These are phyloP conservation scores for Bathynomus jamesi DNA, from an alignment of 1,140 invertebrate species.

Conservation along the genomic window DNA sequence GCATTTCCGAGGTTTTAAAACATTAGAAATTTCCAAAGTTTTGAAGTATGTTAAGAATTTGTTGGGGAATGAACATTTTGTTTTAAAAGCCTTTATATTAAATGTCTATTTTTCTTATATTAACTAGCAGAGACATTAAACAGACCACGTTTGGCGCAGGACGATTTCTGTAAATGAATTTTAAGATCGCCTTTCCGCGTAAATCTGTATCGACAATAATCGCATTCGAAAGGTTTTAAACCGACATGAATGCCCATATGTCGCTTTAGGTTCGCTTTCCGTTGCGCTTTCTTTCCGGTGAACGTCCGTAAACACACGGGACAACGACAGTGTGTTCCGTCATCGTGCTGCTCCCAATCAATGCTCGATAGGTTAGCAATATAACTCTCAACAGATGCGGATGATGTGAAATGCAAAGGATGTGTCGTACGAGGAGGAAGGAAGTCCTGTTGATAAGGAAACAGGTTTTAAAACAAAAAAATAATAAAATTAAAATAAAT, in stretches of 20 bases:
- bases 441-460: background rate
- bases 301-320: constrained; percentile 31
- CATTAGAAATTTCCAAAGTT: too few relatives aligned
- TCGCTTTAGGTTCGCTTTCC: constrained; percentile 37
- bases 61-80: too few relatives aligned
- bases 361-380: background rate
- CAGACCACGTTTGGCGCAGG: too few relatives aligned
- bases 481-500: too few relatives aligned
- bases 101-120: too few relatives aligned
- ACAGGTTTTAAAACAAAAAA: too few relatives aligned
- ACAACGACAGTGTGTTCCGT: constrained; percentile 22
- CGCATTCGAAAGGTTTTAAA: constrained; percentile 54
- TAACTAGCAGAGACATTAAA: too few relatives aligned
- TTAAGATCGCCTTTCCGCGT: constrained; percentile 46
- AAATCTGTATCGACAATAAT: constrained; percentile 52
- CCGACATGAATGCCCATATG: constrained; percentile 46
- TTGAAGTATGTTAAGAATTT: too few relatives aligned
- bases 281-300: constrained; percentile 25
- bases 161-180: constrained; percentile 19
- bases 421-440: too few relatives aligned
- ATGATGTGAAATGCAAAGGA: background rate
- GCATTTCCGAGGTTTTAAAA: too few relatives aligned
- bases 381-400: background rate
- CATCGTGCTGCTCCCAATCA: constrained; percentile 8
- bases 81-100: too few relatives aligned